Evolutionary conservation across 2,888 invertebrate species (phyloP), one percentile per base, ranked within the genome.

Genomic region (Artemia sinica): DNA sequence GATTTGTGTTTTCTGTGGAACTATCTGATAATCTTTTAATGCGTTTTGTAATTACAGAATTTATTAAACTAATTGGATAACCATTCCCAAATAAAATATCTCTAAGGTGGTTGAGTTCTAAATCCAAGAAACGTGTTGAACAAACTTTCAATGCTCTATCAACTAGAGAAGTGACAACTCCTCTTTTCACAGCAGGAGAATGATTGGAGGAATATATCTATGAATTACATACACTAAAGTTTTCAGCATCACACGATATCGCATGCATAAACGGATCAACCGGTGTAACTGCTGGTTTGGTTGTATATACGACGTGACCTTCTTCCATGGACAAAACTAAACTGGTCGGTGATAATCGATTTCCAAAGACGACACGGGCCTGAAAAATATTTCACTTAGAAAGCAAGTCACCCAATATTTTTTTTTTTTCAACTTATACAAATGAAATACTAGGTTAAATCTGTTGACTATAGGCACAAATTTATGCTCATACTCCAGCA

Each of bases 231-330:
- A 78, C 80, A 74, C 92, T 89, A 72, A 94, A 89, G 79, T 94
- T 96, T 78, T 97, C 96, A 8, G 91, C 89, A 78, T 91, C 90
- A 71, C 89, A 91, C 79, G 93, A 95, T 11, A 91, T 86, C 74
- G 93, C 90, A 78, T 96, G 95, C 92, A 95, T 95, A 73, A 95
- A 89, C 77, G 89, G 85, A 78, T 96, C 96, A 72, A 94, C 82
- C 50, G 88, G 86, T 13, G 94, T 94, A 3, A 92, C 91, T 0
- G 95, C 91, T 8, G 93, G 92, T 78, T 93, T 93, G 9, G 94
- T 94, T 71, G 95, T 93, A 77, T 95, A 96, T 50, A 91, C 87
- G 77, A 94, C 86, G 77, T 93, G 91, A 10, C 91, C 89, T 79
- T 96, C 95, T 78, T 96, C 96, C 67, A 94, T 87, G 70, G 87